Percentiles rank a stretch among this genome's conserved stretches.
phyloP scores from a whole-genome alignment of 1,140 invertebrate species.

The Papilio helenus region DNA sequence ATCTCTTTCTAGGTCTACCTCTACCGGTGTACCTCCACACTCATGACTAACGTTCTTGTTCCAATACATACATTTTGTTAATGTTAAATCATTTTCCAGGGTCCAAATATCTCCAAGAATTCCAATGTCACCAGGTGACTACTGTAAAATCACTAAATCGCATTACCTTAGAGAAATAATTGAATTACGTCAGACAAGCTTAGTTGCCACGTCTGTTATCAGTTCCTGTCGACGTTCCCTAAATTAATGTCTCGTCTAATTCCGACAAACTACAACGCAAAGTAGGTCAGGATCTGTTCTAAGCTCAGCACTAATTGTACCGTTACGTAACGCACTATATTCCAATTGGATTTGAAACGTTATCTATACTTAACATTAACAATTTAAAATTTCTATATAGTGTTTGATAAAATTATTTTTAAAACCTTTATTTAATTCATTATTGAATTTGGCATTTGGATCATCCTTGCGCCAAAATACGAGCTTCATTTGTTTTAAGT shows the following conservation, averaged over 20 bases:
- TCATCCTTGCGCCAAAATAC: too few species aligned
- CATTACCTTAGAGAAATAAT: slow-evolving; percentile 10
- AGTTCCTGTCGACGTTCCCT: slow-evolving; percentile 13
- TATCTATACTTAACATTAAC: too few species aligned
- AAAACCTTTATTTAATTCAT: too few species aligned
- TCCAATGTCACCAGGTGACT: background rate
- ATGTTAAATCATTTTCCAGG: too few species aligned
- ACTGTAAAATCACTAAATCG: background rate
- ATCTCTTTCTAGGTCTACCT: too few species aligned
- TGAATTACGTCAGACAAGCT: slow-evolving; percentile 3
- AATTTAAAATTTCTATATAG: too few species aligned
- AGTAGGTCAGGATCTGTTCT: slow-evolving; percentile 22
- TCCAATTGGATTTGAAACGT: slow-evolving; percentile 8
- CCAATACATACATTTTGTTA: too few species aligned
- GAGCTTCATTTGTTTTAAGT: too few species aligned
- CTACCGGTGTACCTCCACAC: too few species aligned
- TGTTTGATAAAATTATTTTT: too few species aligned
- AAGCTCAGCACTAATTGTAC: slow-evolving; percentile 14
- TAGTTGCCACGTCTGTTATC: slow-evolving; percentile 14
- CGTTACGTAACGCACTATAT: background rate
- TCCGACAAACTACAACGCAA: slow-evolving; percentile 8
- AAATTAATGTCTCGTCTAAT: slow-evolving; percentile 22
- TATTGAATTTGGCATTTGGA: too few species aligned
- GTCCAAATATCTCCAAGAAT: background rate
- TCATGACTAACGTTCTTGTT: too few species aligned